Evolutionary conservation across 2,113 vertebrate species (phyloP).

Genomic region (Synchiropus splendidus): DNA sequence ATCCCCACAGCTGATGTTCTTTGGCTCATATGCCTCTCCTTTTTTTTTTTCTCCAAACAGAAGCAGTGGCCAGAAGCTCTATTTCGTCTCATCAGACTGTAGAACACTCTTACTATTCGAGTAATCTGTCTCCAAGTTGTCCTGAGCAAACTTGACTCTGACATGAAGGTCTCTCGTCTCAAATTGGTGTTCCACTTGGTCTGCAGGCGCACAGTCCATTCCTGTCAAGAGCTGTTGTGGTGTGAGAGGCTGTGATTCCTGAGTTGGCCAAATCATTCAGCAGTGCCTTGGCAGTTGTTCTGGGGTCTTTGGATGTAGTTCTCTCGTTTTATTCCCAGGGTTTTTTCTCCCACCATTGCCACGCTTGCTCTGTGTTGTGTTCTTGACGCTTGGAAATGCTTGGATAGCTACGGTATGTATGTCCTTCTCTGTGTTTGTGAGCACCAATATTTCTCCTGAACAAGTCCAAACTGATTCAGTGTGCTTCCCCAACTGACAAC

Average conservation of each 20-base stretch:
- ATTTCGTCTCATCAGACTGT: too few species aligned
- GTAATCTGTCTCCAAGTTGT: too few species aligned
- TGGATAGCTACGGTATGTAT: background rate
- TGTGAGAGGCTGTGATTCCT: background rate
- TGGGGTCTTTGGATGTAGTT: conserved; percentile 3
- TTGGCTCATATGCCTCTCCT: background rate
- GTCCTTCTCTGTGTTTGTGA: conserved; percentile 2
- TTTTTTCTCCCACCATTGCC: background rate
- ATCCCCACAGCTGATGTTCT: conserved; percentile 1
- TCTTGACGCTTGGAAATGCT: background rate
- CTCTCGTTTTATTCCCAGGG: background rate
- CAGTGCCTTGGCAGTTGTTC: background rate
- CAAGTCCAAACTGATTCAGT: background rate
- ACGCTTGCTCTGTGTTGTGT: background rate
- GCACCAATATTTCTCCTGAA: background rate
- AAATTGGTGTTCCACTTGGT: background rate
- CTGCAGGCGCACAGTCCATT: too few species aligned
- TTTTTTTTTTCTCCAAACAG: conserved; percentile 1
- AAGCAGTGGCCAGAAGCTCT: background rate
- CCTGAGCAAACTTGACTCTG: too few species aligned
- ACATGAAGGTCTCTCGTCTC: background rate
- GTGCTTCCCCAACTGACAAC: too few species aligned
- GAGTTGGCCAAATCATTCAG: conserved; percentile 2
- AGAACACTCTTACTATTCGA: too few species aligned
- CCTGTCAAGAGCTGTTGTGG: background rate